Percentiles rank a stretch among this genome's conserved stretches.
These are phyloP conservation scores for Pinna nobilis DNA, from an alignment of 1,140 invertebrate genomes.

Conservation along the genomic window DNA sequence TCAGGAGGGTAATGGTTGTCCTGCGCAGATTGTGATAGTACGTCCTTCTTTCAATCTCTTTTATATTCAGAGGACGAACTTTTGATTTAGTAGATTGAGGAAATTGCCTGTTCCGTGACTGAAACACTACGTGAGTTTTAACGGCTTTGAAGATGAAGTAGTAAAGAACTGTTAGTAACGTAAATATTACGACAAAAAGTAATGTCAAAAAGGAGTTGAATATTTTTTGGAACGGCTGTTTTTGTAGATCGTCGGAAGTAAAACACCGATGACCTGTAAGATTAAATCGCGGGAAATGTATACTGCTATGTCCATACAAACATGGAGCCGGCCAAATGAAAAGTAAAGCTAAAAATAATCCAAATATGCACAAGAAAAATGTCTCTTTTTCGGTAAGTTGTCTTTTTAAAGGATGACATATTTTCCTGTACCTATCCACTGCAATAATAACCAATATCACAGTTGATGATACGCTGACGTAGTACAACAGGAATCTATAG, in stretches of 20 bases:
- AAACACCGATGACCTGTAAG: conserved; percentile 29
- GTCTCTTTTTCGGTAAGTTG: conserved; percentile 51
- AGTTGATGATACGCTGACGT: conserved; percentile 51
- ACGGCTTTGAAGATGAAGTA: conserved; percentile 1
- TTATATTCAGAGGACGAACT: neutral
- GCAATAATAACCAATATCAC: conserved; percentile 59
- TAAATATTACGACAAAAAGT: conserved; percentile 18
- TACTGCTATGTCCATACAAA: conserved; percentile 25
- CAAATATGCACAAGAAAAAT: conserved; percentile 5
- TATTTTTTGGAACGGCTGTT: neutral
- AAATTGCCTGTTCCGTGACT: neutral
- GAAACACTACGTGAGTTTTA: neutral
- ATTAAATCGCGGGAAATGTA: conserved; percentile 9
- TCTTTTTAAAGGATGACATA: conserved; percentile 52
- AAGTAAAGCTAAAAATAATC: conserved; percentile 4
- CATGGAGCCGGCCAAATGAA: conserved; percentile 31
- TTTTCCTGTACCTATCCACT: conserved; percentile 57
- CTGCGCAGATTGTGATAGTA: conserved; percentile 10
- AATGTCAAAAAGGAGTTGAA: conserved; percentile 10
- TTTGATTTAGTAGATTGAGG: neutral
- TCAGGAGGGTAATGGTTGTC: neutral
- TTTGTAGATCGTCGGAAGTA: conserved; percentile 6
- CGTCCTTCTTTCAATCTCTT: neutral
- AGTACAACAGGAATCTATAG: conserved; percentile 54
- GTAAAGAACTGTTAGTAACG: conserved; percentile 25